Evolutionary conservation across 2,888 invertebrate species (phyloP).

Genomic region (Yponomeuta sedellus): DNA sequence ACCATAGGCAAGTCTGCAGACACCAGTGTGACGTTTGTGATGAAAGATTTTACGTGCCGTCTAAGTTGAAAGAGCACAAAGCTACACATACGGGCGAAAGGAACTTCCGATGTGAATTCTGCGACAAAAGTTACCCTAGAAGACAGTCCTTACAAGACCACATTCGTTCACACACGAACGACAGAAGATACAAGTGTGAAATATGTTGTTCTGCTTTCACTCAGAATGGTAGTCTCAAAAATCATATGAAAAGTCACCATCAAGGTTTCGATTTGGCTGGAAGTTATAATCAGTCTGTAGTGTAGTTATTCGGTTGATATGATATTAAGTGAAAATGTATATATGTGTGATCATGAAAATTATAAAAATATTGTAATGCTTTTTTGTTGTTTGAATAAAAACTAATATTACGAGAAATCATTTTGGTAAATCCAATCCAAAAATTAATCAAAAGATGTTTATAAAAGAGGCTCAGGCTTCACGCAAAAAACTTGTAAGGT

Average conservation of each 20-base stretch:
- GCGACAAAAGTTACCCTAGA: constrained; percentile 58
- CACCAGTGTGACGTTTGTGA: constrained; percentile 74
- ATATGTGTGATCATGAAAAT: no score
- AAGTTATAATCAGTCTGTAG: constrained; percentile 17
- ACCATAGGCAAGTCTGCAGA: constrained; percentile 33
- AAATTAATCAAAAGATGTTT: no score
- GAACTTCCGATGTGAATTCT: constrained; percentile 57
- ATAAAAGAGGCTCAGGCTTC: no score
- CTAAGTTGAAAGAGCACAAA: constrained; percentile 59
- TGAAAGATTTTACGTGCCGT: constrained; percentile 67
- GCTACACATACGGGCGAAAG: constrained; percentile 64
- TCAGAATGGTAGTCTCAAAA: constrained; percentile 74
- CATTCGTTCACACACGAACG: constrained; percentile 37
- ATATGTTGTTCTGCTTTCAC: constrained; percentile 72
- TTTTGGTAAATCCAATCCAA: no score
- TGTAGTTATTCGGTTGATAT: constrained; percentile 28
- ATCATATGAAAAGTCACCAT: constrained; percentile 75
- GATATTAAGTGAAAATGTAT: constrained; percentile 4
- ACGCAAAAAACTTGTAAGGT: no score
- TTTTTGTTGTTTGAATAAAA: no score
- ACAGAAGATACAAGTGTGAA: constrained; percentile 72
- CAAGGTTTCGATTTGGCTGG: constrained; percentile 44
- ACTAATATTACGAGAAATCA: no score
- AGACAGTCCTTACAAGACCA: constrained; percentile 14
- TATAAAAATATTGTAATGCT: no score